Percentiles rank a stretch among this genome's conserved stretches.
phyloP scores from a whole-genome alignment of 2,113 vertebrate species.

The Pseudorasbora parva region DNA sequence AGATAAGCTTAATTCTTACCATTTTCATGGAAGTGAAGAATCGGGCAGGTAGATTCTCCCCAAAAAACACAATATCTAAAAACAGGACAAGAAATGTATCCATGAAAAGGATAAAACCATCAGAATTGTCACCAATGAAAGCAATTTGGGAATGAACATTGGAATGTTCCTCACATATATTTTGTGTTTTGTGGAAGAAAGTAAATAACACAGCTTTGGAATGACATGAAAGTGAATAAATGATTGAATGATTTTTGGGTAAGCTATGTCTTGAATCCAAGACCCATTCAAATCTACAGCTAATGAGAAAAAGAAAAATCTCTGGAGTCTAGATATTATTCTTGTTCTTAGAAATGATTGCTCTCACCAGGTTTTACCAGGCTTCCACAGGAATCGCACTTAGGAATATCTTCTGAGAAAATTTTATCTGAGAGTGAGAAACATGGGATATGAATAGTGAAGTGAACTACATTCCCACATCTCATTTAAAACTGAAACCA shows the following conservation, averaged over 20 bases:
- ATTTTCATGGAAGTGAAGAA: constrained; percentile 87
- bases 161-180: not conserved
- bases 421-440: constrained; percentile 80
- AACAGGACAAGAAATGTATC: not conserved
- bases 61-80: constrained; percentile 92
- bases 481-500: not conserved
- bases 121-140: not conserved
- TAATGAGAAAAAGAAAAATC: too few species aligned
- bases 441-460: not conserved
- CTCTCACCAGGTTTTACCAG: constrained; percentile 89
- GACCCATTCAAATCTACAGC: too few species aligned
- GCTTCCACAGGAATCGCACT: constrained; percentile 84
- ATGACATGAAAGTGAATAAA: not conserved
- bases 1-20: constrained; percentile 69
- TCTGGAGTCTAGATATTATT: not conserved
- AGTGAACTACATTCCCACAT: not conserved
- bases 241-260: not conserved
- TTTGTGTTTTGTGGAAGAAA: not conserved
- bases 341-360: not conserved
- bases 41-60: constrained; percentile 84
- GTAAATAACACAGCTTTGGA: not conserved
- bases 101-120: not conserved
- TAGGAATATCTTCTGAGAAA: constrained; percentile 83
- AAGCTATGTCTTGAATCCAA: not conserved
- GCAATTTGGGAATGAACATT: not conserved